Percentiles rank a stretch among this genome's conserved stretches.
Evolutionary conservation across 2,113 vertebrate species (phyloP).

Genomic region (Chaetorhynchus papuensis): DNA sequence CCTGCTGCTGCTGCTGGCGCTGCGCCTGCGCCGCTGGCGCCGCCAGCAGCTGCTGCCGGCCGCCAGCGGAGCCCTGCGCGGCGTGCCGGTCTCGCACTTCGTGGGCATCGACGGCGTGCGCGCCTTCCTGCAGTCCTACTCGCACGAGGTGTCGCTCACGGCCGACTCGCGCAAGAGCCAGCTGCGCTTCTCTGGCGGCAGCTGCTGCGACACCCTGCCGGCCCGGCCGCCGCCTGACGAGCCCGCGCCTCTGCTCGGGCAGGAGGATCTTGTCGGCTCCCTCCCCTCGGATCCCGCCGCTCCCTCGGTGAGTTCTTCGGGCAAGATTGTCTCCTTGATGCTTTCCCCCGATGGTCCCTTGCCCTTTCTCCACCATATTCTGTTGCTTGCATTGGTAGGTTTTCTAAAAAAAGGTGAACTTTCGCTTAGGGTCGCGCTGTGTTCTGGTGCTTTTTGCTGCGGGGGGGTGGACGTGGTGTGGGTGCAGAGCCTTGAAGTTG

Average conservation of each 20-base stretch:
- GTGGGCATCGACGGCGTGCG: background rate
- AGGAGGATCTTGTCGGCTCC: accelerated
- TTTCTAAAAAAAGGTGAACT: background rate
- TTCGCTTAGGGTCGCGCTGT: background rate
- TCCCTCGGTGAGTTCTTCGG: background rate
- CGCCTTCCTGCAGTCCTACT: background rate
- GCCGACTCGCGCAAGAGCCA: background rate
- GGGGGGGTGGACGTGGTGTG: background rate
- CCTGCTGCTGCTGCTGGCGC: background rate
- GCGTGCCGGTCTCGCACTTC: background rate
- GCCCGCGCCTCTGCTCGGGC: background rate
- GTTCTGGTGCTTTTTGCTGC: background rate
- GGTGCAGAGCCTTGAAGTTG: background rate
- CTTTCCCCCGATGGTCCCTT: too few species aligned
- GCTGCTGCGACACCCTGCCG: conserved; percentile 35
- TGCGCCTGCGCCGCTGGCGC: background rate
- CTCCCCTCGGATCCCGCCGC: accelerated
- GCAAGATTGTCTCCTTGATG: background rate
- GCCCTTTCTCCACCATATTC: background rate
- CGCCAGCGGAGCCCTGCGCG: background rate
- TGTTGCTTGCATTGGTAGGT: background rate
- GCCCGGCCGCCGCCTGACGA: background rate
- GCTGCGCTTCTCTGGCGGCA: background rate
- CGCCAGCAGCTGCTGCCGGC: background rate
- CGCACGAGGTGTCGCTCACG: background rate